Evolutionary conservation across 2,797 vertebrate species (phyloP).

Genomic region (Sarcoramphus papa): DNA sequence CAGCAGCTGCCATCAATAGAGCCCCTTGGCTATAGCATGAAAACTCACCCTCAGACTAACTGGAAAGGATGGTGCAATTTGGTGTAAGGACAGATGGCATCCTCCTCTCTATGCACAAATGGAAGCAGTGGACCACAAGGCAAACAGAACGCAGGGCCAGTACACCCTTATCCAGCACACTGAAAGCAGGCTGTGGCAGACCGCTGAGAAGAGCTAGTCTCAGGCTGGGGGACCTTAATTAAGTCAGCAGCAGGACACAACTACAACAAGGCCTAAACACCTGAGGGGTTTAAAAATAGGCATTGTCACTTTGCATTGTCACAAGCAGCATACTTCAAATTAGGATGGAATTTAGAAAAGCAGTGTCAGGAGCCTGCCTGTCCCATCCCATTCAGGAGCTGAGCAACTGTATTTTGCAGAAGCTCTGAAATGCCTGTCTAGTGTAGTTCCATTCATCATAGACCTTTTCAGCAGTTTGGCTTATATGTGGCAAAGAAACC

Average conservation of each 20-base stretch:
- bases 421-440: neutral
- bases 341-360: neutral
- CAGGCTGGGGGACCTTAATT: neutral
- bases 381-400: neutral
- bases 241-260: neutral
- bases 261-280: neutral
- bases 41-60: neutral
- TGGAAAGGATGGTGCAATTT: neutral
- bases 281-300: neutral
- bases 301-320: neutral
- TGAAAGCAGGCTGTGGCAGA: neutral
- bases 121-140: neutral
- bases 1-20: neutral
- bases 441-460: neutral
- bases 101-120: neutral
- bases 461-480: neutral
- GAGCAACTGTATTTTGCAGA: neutral
- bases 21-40: neutral
- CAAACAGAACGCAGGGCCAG: neutral
- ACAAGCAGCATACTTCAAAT: neutral
- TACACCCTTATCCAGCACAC: rapidly evolving
- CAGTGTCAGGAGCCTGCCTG: neutral
- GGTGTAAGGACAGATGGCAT: neutral
- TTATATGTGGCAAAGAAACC: neutral
- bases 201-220: neutral